Percentiles rank a stretch among this genome's conserved stretches.
These are phyloP conservation scores for Elysia chlorotica DNA, from an alignment of 1,140 invertebrate species.

Conservation along the genomic window DNA sequence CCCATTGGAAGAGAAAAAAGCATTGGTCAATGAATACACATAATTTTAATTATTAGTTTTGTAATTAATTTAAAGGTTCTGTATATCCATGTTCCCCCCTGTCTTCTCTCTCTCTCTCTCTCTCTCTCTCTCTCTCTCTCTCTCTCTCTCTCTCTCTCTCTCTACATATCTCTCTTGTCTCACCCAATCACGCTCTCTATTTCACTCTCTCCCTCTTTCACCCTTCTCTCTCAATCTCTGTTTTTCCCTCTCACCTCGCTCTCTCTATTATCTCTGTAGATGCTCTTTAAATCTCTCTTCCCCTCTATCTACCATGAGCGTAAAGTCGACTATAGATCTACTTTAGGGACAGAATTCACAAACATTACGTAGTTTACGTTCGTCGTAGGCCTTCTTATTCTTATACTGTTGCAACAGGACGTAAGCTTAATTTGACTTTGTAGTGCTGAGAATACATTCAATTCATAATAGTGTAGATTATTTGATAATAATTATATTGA, in stretches of 20 bases:
- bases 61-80: not conserved
- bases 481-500: too few species aligned
- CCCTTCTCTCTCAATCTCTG: not conserved
- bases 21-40: too few species aligned
- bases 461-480: not conserved
- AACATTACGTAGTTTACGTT: not conserved
- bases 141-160: not conserved
- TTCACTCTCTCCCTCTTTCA: not conserved
- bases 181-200: not conserved
- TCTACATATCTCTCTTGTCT: not conserved
- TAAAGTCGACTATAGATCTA: too few species aligned
- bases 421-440: not conserved
- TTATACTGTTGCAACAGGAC: not conserved
- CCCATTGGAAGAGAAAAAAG: too few species aligned
- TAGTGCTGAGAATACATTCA: not conserved
- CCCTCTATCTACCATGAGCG: not conserved
- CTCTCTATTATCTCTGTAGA: not conserved
- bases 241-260: not conserved
- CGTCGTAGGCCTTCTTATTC: not conserved
- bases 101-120: not conserved
- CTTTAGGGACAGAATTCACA: too few species aligned
- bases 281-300: not conserved
- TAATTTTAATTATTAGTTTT: not conserved
- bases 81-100: not conserved
- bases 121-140: not conserved